Percentiles rank a stretch among this genome's conserved stretches.
Conservation (phyloP, 2,113 vertebrate species). For the Oceanodroma tethys region DNA sequence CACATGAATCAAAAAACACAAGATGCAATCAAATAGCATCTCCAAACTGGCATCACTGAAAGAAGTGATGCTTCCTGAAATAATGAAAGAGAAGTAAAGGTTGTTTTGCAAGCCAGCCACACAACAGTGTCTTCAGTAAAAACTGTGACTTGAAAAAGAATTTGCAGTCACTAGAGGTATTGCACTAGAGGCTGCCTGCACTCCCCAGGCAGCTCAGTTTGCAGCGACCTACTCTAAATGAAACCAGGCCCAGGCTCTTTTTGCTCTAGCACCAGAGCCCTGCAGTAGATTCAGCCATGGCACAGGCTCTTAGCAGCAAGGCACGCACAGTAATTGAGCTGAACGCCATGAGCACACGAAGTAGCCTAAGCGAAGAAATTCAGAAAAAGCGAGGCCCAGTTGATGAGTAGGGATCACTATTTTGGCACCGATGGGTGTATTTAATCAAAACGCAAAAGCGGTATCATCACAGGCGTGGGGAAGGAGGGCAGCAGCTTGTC, state of each 20-base stretch:
- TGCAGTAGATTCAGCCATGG: not conserved
- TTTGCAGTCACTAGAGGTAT: not conserved
- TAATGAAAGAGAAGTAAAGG: not conserved
- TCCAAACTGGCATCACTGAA: not conserved
- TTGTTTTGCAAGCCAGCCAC: not conserved
- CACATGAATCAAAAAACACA: not conserved
- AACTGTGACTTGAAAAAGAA: not conserved
- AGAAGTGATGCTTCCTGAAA: not conserved
- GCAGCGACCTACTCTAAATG: not conserved
- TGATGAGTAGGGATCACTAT: not conserved
- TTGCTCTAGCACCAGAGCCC: not conserved
- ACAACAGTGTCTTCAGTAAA: not conserved
- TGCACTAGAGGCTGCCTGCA: not conserved
- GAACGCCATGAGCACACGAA: rapidly evolving
- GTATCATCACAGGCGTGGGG: not conserved
- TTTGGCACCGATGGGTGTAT: not conserved
- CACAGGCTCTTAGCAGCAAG: not conserved
- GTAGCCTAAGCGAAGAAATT: not conserved
- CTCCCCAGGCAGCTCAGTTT: not conserved
- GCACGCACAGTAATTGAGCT: rapidly evolving
- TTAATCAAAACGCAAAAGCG: not conserved
- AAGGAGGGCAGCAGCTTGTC: not conserved
- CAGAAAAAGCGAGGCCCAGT: not conserved
- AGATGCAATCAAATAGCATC: not conserved
- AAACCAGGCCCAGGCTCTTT: not conserved